A percentile compares a stretch with the other conserved stretches of the same genome.
Evolutionary conservation across 1,140 invertebrate species (phyloP).

Genomic region (Phenacoccus solenopsis): DNA sequence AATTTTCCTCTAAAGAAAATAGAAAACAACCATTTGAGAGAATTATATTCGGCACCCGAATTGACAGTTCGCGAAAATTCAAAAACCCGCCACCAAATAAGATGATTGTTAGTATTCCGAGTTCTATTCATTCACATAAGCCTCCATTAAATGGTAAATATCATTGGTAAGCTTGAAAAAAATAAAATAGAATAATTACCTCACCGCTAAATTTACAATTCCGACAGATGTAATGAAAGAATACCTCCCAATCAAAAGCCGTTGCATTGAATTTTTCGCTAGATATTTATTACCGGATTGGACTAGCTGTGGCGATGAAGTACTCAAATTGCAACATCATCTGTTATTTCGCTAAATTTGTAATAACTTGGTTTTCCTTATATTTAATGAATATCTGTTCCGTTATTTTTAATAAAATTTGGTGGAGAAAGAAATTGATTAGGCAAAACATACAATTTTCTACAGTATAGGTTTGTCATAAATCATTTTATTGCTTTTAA

Average conservation of each 20-base stretch:
- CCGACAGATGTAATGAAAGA: slow-evolving; percentile 50
- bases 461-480: no score
- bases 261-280: slow-evolving; percentile 77
- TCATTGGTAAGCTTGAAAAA: no score
- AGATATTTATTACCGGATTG: slow-evolving; percentile 71
- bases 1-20: slow-evolving; percentile 40
- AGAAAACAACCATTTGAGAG: slow-evolving; percentile 81
- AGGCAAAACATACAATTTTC: no score
- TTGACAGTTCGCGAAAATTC: slow-evolving; percentile 27
- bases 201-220: no score
- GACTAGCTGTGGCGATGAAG: slow-evolving; percentile 73
- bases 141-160: slow-evolving; percentile 50
- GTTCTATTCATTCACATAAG: slow-evolving; percentile 83
- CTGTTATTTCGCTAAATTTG: no score
- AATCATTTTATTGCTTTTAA: no score
- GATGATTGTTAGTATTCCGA: slow-evolving; percentile 71
- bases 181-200: no score
- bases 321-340: slow-evolving; percentile 39
- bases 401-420: no score
- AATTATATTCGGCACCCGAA: slow-evolving; percentile 49
- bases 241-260: slow-evolving; percentile 43
- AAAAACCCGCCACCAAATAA: slow-evolving; percentile 39
- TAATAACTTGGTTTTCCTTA: no score
- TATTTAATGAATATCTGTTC: no score
- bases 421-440: no score